Percentiles rank a stretch among this genome's conserved stretches.
Evolutionary conservation across 2,797 vertebrate species (phyloP).

Genomic region (Phrynocephalus vlangalii): DNA sequence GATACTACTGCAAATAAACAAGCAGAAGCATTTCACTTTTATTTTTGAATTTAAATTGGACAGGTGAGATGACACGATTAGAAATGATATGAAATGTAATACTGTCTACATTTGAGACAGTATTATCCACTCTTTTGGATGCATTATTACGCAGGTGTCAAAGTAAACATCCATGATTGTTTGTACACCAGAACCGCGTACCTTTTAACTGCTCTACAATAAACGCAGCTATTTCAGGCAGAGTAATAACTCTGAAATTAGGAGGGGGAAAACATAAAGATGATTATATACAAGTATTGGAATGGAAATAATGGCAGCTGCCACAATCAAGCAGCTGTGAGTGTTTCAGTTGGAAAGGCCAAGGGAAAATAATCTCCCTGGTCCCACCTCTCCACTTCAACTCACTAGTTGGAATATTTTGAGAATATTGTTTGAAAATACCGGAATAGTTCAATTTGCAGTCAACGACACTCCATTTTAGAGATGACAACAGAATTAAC

Average conservation of each 20-base stretch:
- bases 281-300: constrained; percentile 26
- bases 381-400: neutral
- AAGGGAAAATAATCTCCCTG: neutral
- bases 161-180: neutral
- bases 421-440: too few relatives aligned
- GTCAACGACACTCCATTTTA: neutral
- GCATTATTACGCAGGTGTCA: neutral
- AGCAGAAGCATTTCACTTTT: neutral
- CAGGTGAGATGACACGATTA: neutral
- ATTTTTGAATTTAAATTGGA: neutral
- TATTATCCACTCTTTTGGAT: too few relatives aligned
- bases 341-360: neutral
- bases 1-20: too few relatives aligned
- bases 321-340: constrained; percentile 16
- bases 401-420: too few relatives aligned
- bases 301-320: constrained; percentile 5
- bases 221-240: neutral
- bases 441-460: neutral
- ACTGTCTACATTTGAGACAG: too few relatives aligned
- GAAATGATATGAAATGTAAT: neutral
- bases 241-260: neutral
- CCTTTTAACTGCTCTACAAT: neutral
- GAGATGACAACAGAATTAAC: neutral
- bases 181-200: constrained; percentile 18
- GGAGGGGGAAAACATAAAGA: neutral